Conservation (phyloP, 2,888 invertebrate genomes). For the Sphinx pinastri region DNA sequence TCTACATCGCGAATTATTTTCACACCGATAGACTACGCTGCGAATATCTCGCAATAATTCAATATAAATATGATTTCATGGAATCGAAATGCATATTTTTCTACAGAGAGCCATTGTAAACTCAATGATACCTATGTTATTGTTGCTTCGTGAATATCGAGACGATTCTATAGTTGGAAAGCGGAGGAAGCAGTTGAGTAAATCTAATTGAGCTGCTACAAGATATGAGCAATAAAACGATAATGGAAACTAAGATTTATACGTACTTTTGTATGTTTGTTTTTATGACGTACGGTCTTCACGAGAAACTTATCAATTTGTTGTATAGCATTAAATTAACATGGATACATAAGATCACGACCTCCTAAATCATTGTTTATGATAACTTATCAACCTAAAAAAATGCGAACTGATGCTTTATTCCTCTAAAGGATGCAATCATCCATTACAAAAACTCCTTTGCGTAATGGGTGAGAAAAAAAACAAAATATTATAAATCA, state of each 20-base stretch:
- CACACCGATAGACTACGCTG: neutral
- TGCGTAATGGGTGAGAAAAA: neutral
- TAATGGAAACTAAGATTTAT: neutral
- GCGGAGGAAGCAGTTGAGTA: slow-evolving; percentile 29
- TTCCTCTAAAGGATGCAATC: too few relatives aligned
- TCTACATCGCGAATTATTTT: slow-evolving; percentile 6
- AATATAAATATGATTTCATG: slow-evolving; percentile 27
- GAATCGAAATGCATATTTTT: slow-evolving; percentile 34
- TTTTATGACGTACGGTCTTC: neutral
- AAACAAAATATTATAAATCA: slow-evolving; percentile 2
- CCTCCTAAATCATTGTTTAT: too few relatives aligned
- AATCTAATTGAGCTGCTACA: slow-evolving; percentile 31
- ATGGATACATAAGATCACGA: neutral
- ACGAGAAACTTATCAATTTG: neutral
- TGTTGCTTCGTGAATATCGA: slow-evolving; percentile 36
- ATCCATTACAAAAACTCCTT: too few relatives aligned
- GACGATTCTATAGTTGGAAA: slow-evolving; percentile 32
- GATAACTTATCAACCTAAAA: too few relatives aligned
- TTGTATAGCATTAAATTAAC: neutral
- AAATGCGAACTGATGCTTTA: too few relatives aligned
- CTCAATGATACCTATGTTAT: slow-evolving; percentile 36
- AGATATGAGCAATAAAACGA: slow-evolving; percentile 4
- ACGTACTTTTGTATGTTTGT: neutral
- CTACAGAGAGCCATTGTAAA: slow-evolving; percentile 33
- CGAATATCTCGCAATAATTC: neutral